phyloP scores from a whole-genome alignment of 1,140 invertebrate genomes.

The Trissolcus basalis region DNA sequence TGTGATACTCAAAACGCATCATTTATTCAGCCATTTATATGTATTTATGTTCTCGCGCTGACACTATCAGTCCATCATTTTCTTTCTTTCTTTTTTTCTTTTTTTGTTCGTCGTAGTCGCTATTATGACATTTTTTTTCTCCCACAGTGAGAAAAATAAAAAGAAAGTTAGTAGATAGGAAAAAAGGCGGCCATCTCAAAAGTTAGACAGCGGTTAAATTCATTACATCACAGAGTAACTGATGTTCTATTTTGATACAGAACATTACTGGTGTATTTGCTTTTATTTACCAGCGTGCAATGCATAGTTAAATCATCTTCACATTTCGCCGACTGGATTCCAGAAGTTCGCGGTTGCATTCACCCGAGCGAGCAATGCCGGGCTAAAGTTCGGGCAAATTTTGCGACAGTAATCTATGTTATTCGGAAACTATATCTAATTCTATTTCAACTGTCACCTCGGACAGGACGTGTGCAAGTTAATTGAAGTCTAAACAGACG shows the following conservation, averaged over 20 bases:
- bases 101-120: too few species aligned
- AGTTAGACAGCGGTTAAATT: too few species aligned
- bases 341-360: background rate
- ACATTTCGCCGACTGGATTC: constrained; percentile 1
- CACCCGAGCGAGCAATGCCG: background rate
- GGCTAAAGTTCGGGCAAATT: constrained; percentile 1
- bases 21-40: constrained; percentile 23
- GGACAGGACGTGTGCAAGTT: constrained; percentile 1
- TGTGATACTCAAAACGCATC: constrained; percentile 15
- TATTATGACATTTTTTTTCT: too few species aligned
- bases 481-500: constrained; percentile 20
- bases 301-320: background rate
- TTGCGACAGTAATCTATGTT: constrained; percentile 6
- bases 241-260: too few species aligned
- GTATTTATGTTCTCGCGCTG: background rate
- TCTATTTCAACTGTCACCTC: constrained; percentile 1
- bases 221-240: too few species aligned
- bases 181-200: too few species aligned
- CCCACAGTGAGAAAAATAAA: too few species aligned
- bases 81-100: too few species aligned
- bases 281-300: background rate
- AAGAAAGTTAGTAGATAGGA: too few species aligned
- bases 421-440: constrained; percentile 9
- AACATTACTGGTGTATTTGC: too few species aligned
- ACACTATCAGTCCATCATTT: too few species aligned